These are phyloP conservation scores for Diorhabda sublineata DNA, from an alignment of 1,140 invertebrate species.

Conservation along the genomic window DNA sequence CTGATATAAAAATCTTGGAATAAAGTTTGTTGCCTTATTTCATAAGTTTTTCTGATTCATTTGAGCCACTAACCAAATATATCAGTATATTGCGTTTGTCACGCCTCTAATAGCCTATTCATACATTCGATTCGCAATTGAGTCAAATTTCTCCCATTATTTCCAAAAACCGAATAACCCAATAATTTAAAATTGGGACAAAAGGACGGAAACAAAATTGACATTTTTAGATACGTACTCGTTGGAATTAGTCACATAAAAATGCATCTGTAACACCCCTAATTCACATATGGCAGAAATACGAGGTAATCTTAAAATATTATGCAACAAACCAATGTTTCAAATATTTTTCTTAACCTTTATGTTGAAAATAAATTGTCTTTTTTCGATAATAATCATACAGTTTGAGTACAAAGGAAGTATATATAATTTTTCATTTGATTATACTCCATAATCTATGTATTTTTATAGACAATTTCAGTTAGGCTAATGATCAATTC, in stretches of 20 bases:
- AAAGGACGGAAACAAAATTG: constrained; percentile 14
- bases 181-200: constrained; percentile 12
- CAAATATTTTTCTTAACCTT: no score
- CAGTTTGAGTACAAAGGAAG: no score
- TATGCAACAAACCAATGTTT: no score
- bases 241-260: constrained; percentile 13
- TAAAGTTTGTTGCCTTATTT: no score
- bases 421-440: no score
- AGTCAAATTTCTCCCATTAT: neutral
- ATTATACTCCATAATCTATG: neutral
- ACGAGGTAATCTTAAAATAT: neutral
- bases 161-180: constrained; percentile 7
- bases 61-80: no score
- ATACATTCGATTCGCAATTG: neutral
- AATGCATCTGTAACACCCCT: constrained; percentile 11
- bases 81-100: no score
- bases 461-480: neutral
- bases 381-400: no score
- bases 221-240: constrained; percentile 11
- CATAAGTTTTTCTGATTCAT: no score
- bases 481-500: neutral
- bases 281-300: constrained; percentile 4
- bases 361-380: no score
- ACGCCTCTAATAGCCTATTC: no score
- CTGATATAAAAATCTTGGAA: no score